Conservation (phyloP, 2,888 invertebrate species). For the Steinernema carpocapsae region DNA sequence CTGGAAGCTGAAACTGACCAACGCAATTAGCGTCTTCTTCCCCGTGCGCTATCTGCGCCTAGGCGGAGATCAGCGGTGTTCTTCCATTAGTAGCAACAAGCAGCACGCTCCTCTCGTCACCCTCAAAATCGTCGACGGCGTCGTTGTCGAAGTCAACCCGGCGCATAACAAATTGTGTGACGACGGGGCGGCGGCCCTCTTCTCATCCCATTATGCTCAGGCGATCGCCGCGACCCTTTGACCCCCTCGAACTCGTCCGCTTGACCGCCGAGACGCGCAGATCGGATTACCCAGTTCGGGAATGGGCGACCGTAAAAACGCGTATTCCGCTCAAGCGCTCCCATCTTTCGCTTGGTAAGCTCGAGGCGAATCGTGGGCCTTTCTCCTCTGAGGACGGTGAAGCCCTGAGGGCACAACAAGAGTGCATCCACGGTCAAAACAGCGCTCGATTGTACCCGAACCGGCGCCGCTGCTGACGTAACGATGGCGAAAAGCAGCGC, state of each 20-base stretch:
- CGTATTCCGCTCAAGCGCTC: background rate
- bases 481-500: background rate
- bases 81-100: background rate
- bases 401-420: background rate
- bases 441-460: background rate
- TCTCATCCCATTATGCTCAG: too few species aligned
- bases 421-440: constrained; percentile 6
- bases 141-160: background rate
- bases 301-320: background rate
- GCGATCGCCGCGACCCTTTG: background rate
- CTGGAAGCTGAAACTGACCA: too few species aligned
- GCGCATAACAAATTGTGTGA: background rate
- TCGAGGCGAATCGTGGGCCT: background rate
- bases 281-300: background rate
- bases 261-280: too few species aligned
- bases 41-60: background rate
- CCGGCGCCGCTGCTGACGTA: background rate
- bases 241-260: background rate
- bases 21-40: too few species aligned
- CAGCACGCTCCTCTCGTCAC: background rate
- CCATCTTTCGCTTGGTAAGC: background rate
- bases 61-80: background rate
- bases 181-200: background rate
- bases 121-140: too few species aligned
- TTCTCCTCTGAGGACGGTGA: background rate